Base-by-base conservation (phyloP, 2,888 invertebrate genomes). In the Lobophora halterata region DNA sequence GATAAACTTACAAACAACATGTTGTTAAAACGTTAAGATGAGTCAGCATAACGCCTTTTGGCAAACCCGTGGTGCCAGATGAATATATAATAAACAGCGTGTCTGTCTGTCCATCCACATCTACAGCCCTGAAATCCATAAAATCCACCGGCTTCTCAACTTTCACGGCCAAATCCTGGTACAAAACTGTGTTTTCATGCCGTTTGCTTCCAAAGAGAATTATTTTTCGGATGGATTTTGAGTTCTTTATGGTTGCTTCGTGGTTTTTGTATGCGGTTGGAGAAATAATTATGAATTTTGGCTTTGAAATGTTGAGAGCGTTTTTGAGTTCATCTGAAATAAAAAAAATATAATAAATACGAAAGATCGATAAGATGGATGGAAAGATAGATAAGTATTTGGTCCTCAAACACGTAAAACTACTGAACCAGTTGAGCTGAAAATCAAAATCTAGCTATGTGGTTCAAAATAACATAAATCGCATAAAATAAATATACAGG, bases 31-130 rank as follows among this genome's bases (percentile, higher is more conserved):
- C 49, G 50, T 78, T 82, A 0, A 67, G 33, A 49, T 85, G 83
- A 0, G 81, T 71, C 9, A 72, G 13, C 70, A 79, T 69, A 0
- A 83, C 85, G 1, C 82, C 85, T 48, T 85, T 85, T 0, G 82
- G 76, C 27, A 83, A 4, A 0, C 85, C 83, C 0, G 83, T 83
- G 0, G 85, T 85, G 0, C 85, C 85, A 1, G 83, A 85, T 0
- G 85, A 85, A 38, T 81, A 83, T 12, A 82, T 24, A 7, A 85
- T 62, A 5, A 78, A 57, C 4, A 67, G 18, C 0, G 68, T 56
- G 12, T 83, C 83, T 0, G 31, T 52, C 17, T 72, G 68, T 0
- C 78, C 78, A 1, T 57, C 25, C 0, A 79, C 74, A 3, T 75
- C 74, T 0, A 58, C 68, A 0, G 62, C 48, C 2, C 46, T 18